Evolutionary conservation across 2,113 vertebrate species (phyloP), one percentile per base, ranked within the genome.

Genomic region (Hypomesus transpacificus): DNA sequence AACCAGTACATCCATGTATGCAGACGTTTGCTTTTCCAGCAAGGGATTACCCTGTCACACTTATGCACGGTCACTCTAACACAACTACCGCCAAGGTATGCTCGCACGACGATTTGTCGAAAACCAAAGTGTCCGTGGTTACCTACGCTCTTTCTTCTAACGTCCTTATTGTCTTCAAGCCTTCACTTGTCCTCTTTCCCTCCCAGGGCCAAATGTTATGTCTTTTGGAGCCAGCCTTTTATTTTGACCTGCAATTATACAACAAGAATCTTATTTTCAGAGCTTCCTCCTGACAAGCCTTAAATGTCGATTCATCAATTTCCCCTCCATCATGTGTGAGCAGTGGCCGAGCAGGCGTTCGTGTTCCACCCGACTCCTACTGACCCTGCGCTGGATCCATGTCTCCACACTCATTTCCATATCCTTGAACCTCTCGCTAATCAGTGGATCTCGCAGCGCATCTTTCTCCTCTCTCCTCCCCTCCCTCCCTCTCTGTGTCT

Each of bases 1-100:
- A 85, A 87, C 31, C 86, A 88, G 88, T 85, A 84, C 83, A 82
- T 82, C 70, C 82, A 84, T 85, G 84, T 86, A 85, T 88, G 79
- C 82, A 82, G 81, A 86, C 80, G 18, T 7, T 3, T 65, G 14
- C 39, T 46, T 50, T 16, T 18, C 34, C 17, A 63, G 18, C 51
- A 53, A 24, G 31, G 31, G 7, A 34, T 1, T 34, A 34, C 31
- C 0, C 31, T 34, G 31, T 34, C 31, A 34, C 31, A 34, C 31
- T 34, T 8, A 34, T 34, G 31, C 31, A 34, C 31, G 31, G 31
- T 34, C 31, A 7, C 31, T 34, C 31, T 34, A 8, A 7, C 31
- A 34, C 31, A 34, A 34, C 31, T 34, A 34, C 31, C 31, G 4
- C 31, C 5, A 34, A 34, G 31, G 31, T 34, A 7, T 34, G 31